These are phyloP conservation scores for Amiota mariae DNA, from an alignment of 2,888 invertebrate species.

Conservation along the genomic window DNA sequence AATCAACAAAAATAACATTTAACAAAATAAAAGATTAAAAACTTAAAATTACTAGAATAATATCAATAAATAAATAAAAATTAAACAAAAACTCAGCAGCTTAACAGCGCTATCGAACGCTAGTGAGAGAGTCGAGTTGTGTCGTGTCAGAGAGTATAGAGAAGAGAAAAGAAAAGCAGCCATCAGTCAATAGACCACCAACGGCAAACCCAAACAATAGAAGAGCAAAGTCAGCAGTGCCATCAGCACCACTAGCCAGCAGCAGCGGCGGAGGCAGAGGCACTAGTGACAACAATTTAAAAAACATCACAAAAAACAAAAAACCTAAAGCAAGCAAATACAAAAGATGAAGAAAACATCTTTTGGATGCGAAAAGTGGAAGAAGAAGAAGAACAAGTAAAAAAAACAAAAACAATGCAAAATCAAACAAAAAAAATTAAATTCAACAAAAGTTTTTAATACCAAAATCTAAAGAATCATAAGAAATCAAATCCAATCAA, in stretches of 20 bases:
- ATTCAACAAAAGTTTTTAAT: neutral
- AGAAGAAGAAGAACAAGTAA: constrained; percentile 1
- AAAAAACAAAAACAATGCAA: neutral
- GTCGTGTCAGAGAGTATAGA: too few relatives aligned
- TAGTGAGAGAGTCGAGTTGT: too few relatives aligned
- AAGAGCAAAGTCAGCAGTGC: too few relatives aligned
- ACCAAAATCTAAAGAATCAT: neutral
- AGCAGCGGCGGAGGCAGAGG: too few relatives aligned
- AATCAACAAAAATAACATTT: neutral
- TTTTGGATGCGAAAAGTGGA: neutral
- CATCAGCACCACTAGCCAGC: too few relatives aligned
- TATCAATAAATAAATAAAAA: neutral
- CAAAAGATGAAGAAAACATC: neutral
- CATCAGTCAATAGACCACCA: too few relatives aligned
- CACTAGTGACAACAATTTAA: too few relatives aligned
- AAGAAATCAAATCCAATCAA: constrained; percentile 1
- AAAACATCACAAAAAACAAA: neutral
- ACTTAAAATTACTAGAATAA: too few relatives aligned
- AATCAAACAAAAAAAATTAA: neutral
- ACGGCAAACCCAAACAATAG: too few relatives aligned
- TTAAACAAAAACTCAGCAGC: neutral
- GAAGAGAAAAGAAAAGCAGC: too few relatives aligned
- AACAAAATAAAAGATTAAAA: neutral
- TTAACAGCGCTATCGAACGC: neutral
- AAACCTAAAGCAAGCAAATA: constrained; percentile 2